These are phyloP conservation scores for Oryzias melastigma DNA, from an alignment of 2,113 vertebrate genomes.

Conservation along the genomic window DNA sequence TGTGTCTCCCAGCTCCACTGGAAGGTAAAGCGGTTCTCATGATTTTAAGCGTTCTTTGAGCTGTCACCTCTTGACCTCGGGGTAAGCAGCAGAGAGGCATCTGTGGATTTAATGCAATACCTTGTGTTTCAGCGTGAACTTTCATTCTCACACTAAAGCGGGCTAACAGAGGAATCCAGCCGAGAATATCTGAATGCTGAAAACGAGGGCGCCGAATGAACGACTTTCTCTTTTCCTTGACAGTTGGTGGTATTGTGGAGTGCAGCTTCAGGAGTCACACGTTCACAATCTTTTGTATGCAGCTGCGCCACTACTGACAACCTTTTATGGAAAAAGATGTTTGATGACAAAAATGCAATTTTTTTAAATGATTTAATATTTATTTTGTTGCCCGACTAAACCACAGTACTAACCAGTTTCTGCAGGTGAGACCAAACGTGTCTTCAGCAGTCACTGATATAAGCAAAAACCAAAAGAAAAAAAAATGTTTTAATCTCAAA, in stretches of 20 bases:
- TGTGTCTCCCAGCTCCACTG: conserved; percentile 52
- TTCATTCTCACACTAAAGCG: conserved; percentile 65
- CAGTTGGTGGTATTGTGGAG: conserved; percentile 38
- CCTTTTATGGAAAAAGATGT: no score
- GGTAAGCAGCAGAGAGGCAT: conserved; percentile 63
- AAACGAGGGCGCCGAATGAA: conserved; percentile 37
- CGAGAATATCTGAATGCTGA: conserved; percentile 39
- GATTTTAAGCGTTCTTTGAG: conserved; percentile 69
- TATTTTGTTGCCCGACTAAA: no score
- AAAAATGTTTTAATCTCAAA: no score
- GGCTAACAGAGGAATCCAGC: conserved; percentile 40
- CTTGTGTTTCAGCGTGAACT: conserved; percentile 52
- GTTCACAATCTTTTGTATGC: no score
- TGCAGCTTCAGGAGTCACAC: neutral
- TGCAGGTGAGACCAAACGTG: no score
- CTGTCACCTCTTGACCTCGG: conserved; percentile 70
- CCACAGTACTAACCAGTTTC: no score
- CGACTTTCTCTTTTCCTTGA: conserved; percentile 54
- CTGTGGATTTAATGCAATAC: conserved; percentile 63
- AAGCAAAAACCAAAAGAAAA: no score
- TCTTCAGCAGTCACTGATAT: no score
- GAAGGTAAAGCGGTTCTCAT: conserved; percentile 77
- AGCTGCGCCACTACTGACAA: no score
- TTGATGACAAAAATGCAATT: no score
- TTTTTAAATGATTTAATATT: no score